A percentile compares a stretch with the other conserved stretches of the same genome.
phyloP scores from a whole-genome alignment of 1,140 invertebrate species.

The Rhopalosiphum maidis region DNA sequence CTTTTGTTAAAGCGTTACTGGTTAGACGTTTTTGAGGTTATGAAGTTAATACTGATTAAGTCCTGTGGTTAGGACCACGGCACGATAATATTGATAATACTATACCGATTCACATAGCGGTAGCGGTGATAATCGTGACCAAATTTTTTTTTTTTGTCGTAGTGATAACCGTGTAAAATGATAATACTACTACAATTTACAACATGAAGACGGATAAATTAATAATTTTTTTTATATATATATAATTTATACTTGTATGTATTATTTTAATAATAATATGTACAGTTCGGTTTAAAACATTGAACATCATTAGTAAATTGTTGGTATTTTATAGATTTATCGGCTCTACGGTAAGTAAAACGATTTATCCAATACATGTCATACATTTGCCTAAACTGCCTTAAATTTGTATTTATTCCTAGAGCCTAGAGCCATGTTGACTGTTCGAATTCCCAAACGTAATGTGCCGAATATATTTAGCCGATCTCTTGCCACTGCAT shows the following conservation, averaged over 20 bases:
- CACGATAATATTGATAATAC: too few species aligned
- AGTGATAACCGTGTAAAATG: too few species aligned
- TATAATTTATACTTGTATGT: neutral
- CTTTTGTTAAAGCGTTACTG: too few species aligned
- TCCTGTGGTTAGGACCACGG: too few species aligned
- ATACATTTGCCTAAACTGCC: neutral
- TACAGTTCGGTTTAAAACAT: neutral
- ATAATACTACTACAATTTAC: neutral
- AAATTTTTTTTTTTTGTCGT: too few species aligned
- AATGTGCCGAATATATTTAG: neutral
- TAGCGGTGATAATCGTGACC: too few species aligned
- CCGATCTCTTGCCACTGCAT: neutral
- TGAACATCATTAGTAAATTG: neutral
- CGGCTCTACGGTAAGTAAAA: neutral
- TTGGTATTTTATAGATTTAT: neutral
- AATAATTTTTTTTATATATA: neutral
- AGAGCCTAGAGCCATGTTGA: neutral
- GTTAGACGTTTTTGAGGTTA: too few species aligned
- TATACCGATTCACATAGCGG: too few species aligned
- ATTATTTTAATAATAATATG: neutral
- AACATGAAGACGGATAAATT: neutral
- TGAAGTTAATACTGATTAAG: too few species aligned
- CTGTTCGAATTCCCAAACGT: conserved; percentile 17
- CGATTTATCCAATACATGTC: neutral
- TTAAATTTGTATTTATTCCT: neutral